phyloP scores from a whole-genome alignment of 2,113 vertebrate species.

The Pycnonotus jocosus region DNA sequence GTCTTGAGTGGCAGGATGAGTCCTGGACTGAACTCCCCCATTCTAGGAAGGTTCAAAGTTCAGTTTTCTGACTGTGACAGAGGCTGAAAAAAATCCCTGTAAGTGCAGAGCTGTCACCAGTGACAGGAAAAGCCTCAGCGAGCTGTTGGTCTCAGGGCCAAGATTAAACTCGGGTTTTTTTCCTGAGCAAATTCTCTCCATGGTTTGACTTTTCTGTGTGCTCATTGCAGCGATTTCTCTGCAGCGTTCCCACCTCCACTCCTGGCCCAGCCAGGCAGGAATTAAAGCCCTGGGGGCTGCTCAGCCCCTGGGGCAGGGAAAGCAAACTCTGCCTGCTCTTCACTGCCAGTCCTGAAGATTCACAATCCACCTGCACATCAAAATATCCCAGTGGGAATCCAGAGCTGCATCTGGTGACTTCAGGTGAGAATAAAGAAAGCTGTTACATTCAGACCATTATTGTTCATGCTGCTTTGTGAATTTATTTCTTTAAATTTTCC shows the following conservation, averaged over 20 bases:
- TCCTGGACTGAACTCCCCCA: neutral
- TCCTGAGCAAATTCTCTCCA: neutral
- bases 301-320: neutral
- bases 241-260: neutral
- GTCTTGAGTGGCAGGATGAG: neutral
- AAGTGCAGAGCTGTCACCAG: neutral
- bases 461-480: slow-evolving; percentile 92
- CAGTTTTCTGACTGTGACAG: rapidly evolving
- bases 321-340: neutral
- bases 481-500: slow-evolving; percentile 82
- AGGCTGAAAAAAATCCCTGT: neutral
- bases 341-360: neutral
- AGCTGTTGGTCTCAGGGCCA: neutral
- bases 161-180: neutral
- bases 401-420: neutral
- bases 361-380: neutral
- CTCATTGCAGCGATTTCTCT: neutral
- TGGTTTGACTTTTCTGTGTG: neutral
- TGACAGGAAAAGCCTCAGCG: neutral
- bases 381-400: neutral
- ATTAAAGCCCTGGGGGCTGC: neutral
- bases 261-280: neutral
- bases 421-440: slow-evolving; percentile 65
- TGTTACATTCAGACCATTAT: slow-evolving; percentile 79
- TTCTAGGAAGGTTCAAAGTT: neutral